phyloP scores from a whole-genome alignment of 2,797 vertebrate species.

The Sebastes umbrosus region DNA sequence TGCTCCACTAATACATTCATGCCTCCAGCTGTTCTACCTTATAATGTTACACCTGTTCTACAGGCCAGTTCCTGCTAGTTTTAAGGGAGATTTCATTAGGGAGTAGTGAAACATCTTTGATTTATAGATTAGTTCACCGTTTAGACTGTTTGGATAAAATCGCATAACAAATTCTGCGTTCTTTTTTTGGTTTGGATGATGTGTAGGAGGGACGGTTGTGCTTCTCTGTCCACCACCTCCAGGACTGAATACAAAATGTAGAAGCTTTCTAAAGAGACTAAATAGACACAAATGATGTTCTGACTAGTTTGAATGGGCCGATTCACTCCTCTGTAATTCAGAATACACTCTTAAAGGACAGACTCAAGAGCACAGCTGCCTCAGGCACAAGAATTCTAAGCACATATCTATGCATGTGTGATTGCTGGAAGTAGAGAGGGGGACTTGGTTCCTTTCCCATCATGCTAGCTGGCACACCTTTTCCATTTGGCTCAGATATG shows the following conservation, averaged over 20 bases:
- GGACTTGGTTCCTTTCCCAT: not conserved
- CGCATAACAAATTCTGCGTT: not conserved
- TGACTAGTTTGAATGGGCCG: conserved; percentile 27
- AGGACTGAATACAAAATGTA: not conserved
- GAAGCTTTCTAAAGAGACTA: conserved; percentile 9
- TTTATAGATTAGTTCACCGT: not conserved
- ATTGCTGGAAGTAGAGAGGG: not conserved
- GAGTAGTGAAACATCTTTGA: not conserved
- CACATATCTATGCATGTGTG: not conserved
- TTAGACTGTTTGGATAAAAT: not conserved
- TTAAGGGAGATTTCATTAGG: not conserved
- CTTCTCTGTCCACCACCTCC: not conserved
- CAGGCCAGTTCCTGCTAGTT: not conserved
- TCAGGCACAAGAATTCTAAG: not conserved
- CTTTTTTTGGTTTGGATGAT: not conserved
- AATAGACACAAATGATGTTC: conserved; percentile 2
- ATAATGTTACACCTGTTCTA: not conserved
- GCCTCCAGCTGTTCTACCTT: not conserved
- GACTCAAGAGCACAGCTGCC: conserved; percentile 1
- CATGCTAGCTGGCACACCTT: not conserved
- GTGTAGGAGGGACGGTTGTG: conserved; percentile 1
- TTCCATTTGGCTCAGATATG: not conserved
- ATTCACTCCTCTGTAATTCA: conserved; percentile 18
- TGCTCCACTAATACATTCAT: not conserved
- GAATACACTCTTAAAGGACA: conserved; percentile 10